These are phyloP conservation scores for Trematocara marginatum DNA, from an alignment of 2,113 vertebrate genomes.

Conservation along the genomic window DNA sequence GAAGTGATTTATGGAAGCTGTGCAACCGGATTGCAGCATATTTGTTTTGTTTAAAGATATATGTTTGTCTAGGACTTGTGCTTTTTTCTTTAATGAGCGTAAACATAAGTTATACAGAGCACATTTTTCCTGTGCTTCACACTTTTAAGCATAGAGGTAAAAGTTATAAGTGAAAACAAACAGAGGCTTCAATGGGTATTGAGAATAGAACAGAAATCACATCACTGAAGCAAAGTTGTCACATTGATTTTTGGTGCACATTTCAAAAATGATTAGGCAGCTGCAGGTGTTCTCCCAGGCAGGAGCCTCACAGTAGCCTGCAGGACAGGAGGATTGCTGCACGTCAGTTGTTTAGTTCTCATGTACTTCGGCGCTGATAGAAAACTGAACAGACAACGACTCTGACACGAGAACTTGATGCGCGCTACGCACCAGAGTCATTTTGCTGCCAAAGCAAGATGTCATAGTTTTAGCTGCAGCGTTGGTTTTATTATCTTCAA, in stretches of 20 bases:
- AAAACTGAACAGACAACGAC: neutral
- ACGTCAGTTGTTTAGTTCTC: slow-evolving; percentile 29
- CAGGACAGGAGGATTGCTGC: slow-evolving; percentile 1
- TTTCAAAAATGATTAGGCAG: slow-evolving; percentile 27
- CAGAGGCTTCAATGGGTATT: neutral
- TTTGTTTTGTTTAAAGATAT: slow-evolving; percentile 41
- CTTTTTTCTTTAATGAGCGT: neutral
- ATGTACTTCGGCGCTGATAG: neutral
- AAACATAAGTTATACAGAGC: neutral
- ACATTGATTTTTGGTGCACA: slow-evolving; percentile 24
- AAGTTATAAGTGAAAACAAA: neutral
- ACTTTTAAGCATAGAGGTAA: neutral
- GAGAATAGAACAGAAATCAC: neutral
- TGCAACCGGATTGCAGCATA: neutral
- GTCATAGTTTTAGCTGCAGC: neutral
- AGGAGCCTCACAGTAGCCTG: slow-evolving; percentile 3
- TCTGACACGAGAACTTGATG: neutral
- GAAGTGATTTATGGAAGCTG: slow-evolving; percentile 44
- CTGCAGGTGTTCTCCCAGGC: slow-evolving; percentile 45
- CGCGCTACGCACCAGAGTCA: neutral
- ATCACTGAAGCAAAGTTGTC: slow-evolving; percentile 21
- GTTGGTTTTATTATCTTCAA: slow-evolving; percentile 7
- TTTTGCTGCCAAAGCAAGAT: neutral
- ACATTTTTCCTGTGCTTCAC: neutral
- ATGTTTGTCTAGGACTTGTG: neutral